Conservation (phyloP, 2,113 vertebrate genomes). For the Phodopus roborovskii region DNA sequence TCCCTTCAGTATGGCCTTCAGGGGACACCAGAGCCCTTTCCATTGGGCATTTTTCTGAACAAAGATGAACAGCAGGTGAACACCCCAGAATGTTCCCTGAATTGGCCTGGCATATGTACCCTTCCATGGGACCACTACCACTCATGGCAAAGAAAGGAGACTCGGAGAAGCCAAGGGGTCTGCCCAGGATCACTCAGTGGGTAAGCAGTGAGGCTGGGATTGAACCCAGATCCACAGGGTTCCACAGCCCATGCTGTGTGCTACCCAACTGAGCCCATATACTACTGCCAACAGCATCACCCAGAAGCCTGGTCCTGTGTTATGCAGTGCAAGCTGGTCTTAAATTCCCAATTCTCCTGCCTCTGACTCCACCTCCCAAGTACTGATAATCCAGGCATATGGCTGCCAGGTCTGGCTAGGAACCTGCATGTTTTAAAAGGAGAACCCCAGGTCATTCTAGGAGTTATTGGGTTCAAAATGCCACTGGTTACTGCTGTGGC, state of each 20-base stretch:
- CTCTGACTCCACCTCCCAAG: neutral
- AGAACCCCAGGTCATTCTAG: neutral
- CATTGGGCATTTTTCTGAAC: neutral
- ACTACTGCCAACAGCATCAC: rapidly evolving
- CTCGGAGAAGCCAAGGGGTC: slow-evolving; percentile 5
- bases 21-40: neutral
- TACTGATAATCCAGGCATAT: neutral
- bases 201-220: neutral
- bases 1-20: neutral
- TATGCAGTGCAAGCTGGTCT: neutral
- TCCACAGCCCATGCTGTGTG: neutral
- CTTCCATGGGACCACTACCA: neutral
- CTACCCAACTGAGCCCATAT: neutral
- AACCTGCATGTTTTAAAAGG: neutral
- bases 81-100: neutral
- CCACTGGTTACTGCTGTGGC: neutral
- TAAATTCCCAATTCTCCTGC: neutral
- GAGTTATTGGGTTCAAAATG: neutral
- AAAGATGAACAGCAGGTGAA: neutral
- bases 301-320: neutral
- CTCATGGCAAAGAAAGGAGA: neutral
- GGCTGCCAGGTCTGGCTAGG: neutral
- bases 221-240: neutral
- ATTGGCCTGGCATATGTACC: too few relatives aligned
- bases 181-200: neutral